Evolutionary conservation across 1,140 invertebrate species (phyloP).

Genomic region (Sminthurides bifidus): DNA sequence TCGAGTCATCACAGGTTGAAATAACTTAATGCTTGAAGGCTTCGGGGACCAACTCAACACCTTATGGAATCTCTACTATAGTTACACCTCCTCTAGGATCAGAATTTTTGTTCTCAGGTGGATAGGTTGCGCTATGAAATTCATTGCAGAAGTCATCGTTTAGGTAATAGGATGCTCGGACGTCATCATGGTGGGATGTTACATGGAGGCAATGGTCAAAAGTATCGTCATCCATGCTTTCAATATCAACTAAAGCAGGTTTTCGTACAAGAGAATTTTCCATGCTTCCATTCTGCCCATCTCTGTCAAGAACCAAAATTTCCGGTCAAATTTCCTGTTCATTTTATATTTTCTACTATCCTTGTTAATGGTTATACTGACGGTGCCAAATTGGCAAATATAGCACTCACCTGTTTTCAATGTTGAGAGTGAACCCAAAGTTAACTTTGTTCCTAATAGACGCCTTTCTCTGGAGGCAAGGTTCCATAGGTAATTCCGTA

Average conservation of each 20-base stretch:
- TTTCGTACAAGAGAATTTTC: neutral
- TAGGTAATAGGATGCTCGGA: conserved; percentile 82
- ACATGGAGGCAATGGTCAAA: conserved; percentile 76
- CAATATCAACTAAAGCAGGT: conserved; percentile 18
- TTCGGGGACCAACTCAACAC: too few relatives aligned
- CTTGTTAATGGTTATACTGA: neutral
- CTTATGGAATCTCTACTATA: too few relatives aligned
- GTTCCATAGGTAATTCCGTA: conserved; percentile 35
- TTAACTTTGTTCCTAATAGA: conserved; percentile 46
- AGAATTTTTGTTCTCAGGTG: neutral
- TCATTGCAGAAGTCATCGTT: conserved; percentile 52
- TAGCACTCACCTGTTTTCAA: conserved; percentile 37
- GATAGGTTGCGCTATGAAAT: conserved; percentile 7
- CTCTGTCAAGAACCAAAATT: conserved; percentile 9
- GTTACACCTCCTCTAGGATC: too few relatives aligned
- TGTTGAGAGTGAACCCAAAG: conserved; percentile 53
- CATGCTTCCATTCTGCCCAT: conserved; percentile 1
- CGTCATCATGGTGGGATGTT: conserved; percentile 68
- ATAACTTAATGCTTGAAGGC: too few relatives aligned
- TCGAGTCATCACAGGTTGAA: too few relatives aligned
- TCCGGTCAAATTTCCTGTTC: neutral
- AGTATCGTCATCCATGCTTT: conserved; percentile 50
- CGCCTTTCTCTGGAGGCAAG: conserved; percentile 31
- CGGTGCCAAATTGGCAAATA: neutral
- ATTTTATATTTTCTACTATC: neutral